Evolutionary conservation across 2,797 vertebrate species (phyloP), one percentile per base, ranked within the genome.

Genomic region (Coregonus ussuriensis): DNA sequence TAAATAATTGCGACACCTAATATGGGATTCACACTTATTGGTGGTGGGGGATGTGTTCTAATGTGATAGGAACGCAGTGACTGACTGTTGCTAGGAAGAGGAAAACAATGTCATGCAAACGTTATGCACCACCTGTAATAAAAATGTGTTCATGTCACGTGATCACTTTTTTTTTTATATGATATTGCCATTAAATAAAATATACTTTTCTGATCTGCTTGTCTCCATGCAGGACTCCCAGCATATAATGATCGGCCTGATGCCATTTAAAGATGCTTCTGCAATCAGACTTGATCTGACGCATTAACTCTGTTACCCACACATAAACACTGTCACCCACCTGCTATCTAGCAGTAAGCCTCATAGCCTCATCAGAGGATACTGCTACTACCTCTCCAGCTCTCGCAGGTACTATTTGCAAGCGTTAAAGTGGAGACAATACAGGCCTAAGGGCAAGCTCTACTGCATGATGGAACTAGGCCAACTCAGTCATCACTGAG

Each of bases 351-450:
- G 33, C 66, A 33, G 66, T 25, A 25, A 25, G 25, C 25, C 25
- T 25, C 25, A 25, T 25, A 25, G 25, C 25, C 25, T 25, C 25
- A 25, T 25, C 25, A 25, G 25, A 25, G 25, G 25, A 25, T 25
- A 25, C 25, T 25, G 25, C 25, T 25, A 37, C 5, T 18, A 16
- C 6, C 37, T 18, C 15, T 83, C 86, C 77, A 74, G 78, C 85
- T 90, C 89, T 77, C 79, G n/a, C 41, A 21, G 69, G 37, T 21
- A 21, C 41, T 18, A 71, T 71, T 71, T 47, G 5, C 7, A 25
- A 51, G 63, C 25, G 21, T 66, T 66, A 66, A 15, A 66, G 63
- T 25, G 63, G 11, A 33, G 14, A 31, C 29, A 18, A 31, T 67
- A 67, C 11, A 67, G 14, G 31, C 29, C 29, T 31, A 35, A 35